A percentile compares a stretch with the other conserved stretches of the same genome.
phyloP scores from a whole-genome alignment of 2,888 invertebrate species.

The Trachelus stipa region DNA sequence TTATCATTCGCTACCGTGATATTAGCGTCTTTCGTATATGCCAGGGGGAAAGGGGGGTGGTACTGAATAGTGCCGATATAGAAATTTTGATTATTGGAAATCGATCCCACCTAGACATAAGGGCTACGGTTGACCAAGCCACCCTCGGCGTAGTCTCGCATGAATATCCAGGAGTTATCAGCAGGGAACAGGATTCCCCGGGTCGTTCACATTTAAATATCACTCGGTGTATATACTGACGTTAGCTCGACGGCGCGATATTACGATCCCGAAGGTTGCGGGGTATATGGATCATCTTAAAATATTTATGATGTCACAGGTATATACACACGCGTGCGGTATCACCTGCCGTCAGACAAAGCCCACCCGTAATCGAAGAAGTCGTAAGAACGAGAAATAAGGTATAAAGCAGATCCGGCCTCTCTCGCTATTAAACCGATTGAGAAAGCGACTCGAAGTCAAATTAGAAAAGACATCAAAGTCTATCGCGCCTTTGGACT shows the following conservation, averaged over 20 bases:
- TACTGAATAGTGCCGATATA: not conserved
- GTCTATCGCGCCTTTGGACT: not conserved
- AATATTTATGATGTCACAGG: not conserved
- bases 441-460: not conserved
- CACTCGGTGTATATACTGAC: slow-evolving; percentile 22
- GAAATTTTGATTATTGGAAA: slow-evolving; percentile 52
- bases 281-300: slow-evolving; percentile 14
- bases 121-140: not conserved
- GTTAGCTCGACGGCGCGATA: slow-evolving; percentile 15
- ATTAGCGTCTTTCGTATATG: not conserved
- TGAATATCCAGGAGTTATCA: slow-evolving; percentile 5
- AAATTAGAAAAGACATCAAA: not conserved
- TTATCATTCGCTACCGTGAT: not conserved
- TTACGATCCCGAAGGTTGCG: slow-evolving; percentile 22
- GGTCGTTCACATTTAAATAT: slow-evolving; percentile 51
- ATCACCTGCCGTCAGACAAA: not conserved
- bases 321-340: not conserved
- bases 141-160: slow-evolving; percentile 5
- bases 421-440: not conserved
- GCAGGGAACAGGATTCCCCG: not conserved
- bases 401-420: not conserved
- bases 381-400: not conserved
- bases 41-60: not conserved
- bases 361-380: not conserved
- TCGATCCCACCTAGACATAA: slow-evolving; percentile 32